These are phyloP conservation scores for Drosophila sucinea DNA, from an alignment of 1,140 invertebrate species.

Conservation along the genomic window DNA sequence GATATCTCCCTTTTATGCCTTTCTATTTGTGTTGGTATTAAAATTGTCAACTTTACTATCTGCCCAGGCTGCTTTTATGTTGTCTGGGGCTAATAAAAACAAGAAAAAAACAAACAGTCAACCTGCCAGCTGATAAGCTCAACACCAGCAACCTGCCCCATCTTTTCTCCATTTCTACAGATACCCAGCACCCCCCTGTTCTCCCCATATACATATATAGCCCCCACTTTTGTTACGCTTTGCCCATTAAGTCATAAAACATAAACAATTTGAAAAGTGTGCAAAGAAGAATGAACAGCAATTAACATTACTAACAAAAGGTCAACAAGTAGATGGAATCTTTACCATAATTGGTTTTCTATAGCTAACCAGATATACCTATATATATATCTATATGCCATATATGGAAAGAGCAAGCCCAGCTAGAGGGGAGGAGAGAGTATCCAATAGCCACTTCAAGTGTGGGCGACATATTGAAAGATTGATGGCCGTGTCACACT, in stretches of 20 bases:
- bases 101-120: conserved; percentile 46
- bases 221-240: neutral
- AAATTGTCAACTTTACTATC: conserved; percentile 72
- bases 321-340: conserved; percentile 61
- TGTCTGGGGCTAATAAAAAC: conserved; percentile 46
- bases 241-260: conserved; percentile 59
- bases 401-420: conserved; percentile 19
- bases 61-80: conserved; percentile 38
- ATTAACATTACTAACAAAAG: conserved; percentile 55
- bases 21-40: conserved; percentile 50
- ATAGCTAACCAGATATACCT: conserved; percentile 34
- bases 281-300: conserved; percentile 42
- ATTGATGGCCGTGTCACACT: conserved; percentile 1
- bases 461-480: neutral
- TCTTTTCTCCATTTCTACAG: neutral
- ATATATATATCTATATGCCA: conserved; percentile 10
- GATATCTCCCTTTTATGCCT: conserved; percentile 7
- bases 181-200: neutral
- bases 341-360: conserved; percentile 50
- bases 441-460: neutral
- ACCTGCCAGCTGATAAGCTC: conserved; percentile 52
- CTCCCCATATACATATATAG: no score
- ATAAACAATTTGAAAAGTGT: conserved; percentile 49
- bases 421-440: neutral
- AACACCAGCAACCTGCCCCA: conserved; percentile 38